Conservation (phyloP, 2,888 invertebrate species). For the Trissolcus japonicus region DNA sequence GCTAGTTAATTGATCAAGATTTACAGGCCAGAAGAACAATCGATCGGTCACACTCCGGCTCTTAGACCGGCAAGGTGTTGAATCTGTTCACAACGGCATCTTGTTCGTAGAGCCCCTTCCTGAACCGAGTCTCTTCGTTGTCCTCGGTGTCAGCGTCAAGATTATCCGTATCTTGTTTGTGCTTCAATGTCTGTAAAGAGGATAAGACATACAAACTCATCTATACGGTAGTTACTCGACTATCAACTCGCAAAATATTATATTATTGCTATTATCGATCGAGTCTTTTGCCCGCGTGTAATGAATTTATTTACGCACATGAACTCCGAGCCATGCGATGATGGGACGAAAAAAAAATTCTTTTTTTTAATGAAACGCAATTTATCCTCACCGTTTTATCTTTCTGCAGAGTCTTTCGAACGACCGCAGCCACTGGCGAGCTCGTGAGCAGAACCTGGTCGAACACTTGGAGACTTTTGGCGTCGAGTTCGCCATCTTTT, state of each 20-base stretch:
- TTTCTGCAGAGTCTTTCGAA: slow-evolving; percentile 1
- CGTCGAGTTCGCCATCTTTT: slow-evolving; percentile 4
- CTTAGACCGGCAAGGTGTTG: slow-evolving; percentile 19
- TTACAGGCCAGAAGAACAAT: slow-evolving; percentile 37
- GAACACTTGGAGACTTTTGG: slow-evolving; percentile 19
- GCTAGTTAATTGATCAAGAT: slow-evolving; percentile 44
- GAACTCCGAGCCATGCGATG: too few relatives aligned
- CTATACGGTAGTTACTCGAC: slow-evolving; percentile 45
- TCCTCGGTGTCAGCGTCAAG: slow-evolving; percentile 46
- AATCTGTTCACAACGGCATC: slow-evolving; percentile 30
- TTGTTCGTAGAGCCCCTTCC: slow-evolving; percentile 29
- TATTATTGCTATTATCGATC: slow-evolving; percentile 35
- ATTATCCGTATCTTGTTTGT: slow-evolving; percentile 56
- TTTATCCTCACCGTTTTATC: slow-evolving; percentile 1
- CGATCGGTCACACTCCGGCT: slow-evolving; percentile 23
- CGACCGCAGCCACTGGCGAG: slow-evolving; percentile 21
- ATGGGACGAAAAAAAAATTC: not conserved
- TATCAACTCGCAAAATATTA: slow-evolving; percentile 49
- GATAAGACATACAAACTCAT: slow-evolving; percentile 55
- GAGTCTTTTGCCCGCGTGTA: slow-evolving; percentile 22
- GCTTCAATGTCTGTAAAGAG: slow-evolving; percentile 55
- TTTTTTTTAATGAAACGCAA: not conserved
- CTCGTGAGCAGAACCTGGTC: slow-evolving; percentile 12
- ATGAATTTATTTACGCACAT: not conserved
- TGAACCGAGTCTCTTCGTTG: slow-evolving; percentile 47